Base-by-base conservation (phyloP, 2,888 invertebrate species). In the Pegoplata infirma region DNA sequence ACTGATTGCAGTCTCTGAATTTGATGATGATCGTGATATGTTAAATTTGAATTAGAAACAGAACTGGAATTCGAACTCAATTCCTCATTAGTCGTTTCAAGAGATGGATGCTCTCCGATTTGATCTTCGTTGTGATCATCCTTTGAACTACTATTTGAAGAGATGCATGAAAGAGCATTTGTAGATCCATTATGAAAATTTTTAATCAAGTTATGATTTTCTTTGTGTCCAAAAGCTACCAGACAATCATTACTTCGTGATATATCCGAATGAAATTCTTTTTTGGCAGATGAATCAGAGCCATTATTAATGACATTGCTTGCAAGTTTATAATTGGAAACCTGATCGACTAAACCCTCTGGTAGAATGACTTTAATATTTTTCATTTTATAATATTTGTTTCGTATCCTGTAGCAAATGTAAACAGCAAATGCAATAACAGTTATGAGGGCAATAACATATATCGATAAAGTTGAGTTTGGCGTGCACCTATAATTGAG, bases 301-400 rank as follows among this genome's bases (percentile, higher is more conserved):
- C 81, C 82, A 46, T 81, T 83, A 17, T 64, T 55, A 2, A 79
- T 53, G 1, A 67, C 79, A 44, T 68, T 25, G 17, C 55, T 58
- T 0, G 66, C 40, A 28, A 73, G 44, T 17, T 82, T 77, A 53
- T 82, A 81, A 55, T 78, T 80, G 12, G 84, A 80, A 53, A 81
- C 81, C 36, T 82, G 82, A 66, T 84, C 84, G 6, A 82, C 82
- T 36, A 87, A 72, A 10, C 85, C 85, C 8, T 83, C 83, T 3
- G 87, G 87, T 16, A 87, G 76, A 19, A 83, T 82, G 1, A 84
- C 81, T n/a, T 83, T 81, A 61, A 86, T 86, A 61, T 84, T 84
- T 64, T 86, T 85, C 86, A 86, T 86, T 79, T 83, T 82, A n/a
- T 82, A 81, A 28, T 82, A 83, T 64, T 85, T 85, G 23, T 82